Evolutionary conservation across 2,888 invertebrate species (phyloP), one percentile per base, ranked within the genome.

Genomic region (Melanotus villosus): DNA sequence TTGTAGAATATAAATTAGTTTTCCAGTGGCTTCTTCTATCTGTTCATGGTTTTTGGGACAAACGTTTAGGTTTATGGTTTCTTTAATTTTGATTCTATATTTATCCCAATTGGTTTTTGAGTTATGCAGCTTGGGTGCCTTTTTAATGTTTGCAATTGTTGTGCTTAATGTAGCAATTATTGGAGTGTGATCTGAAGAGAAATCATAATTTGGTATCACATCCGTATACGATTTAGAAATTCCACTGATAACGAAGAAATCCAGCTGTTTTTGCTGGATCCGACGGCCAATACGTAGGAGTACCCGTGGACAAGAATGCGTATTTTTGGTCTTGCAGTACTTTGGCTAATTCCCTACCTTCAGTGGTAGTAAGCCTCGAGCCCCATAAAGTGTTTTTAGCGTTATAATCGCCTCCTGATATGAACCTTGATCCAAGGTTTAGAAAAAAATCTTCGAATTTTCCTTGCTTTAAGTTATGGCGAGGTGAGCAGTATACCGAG

Each of bases 231-330:
- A 60, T 38, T 34, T n/a, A 4, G 62, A 23, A 34, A 73, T 69
- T 2, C 66, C 67, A 45, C 75, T 74, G 1, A 63, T 59, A 0
- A 77, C 63, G 50, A 73, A 76, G 52, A 78, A 73, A 38, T 77
- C 75, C 5, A 77, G 19, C n/a, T 75, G 41, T 14, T 77, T 73
- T 7, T 77, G 77, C n/a, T 21, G 45, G 38, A 54, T 75, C 72
- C 1, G 69, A 26, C 7, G 75, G 76, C 73, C 77, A 78, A 54
- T 78, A 74, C 0, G 75, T 78, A 10, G 78, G 77, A 62, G 76
- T 26, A 0, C 73, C 71, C 5, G 64, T 60, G 9, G 45, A 45
- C n/a, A 74, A 69, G 2, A 36, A 30, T 10, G 14, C 41, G 3
- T 41, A 43, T 19, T 19, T 32, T 43, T 57, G 34, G 1, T 57